Evolutionary conservation across 2,888 invertebrate genomes (phyloP).

Genomic region (Meloe dianella): DNA sequence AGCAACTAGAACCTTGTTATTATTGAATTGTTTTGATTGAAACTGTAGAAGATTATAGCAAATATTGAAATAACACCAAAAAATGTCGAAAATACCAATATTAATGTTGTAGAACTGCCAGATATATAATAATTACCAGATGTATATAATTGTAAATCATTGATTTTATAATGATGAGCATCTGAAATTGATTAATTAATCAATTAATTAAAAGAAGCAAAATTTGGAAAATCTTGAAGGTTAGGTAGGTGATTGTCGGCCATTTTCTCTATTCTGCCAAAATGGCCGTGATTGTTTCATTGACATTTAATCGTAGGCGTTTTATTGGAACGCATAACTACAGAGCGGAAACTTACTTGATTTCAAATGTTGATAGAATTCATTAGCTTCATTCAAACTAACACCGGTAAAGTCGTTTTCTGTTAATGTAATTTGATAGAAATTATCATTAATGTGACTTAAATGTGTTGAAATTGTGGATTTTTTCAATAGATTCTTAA

Average conservation of each 20-base stretch:
- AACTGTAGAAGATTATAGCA: slow-evolving; percentile 23
- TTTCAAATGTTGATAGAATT: slow-evolving; percentile 24
- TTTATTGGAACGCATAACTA: too few species aligned
- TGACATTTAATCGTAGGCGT: too few species aligned
- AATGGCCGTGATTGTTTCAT: too few species aligned
- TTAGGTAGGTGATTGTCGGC: too few species aligned
- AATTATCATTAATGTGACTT: slow-evolving; percentile 39
- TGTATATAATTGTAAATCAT: slow-evolving; percentile 13
- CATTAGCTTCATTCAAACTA: slow-evolving; percentile 39
- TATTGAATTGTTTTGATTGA: slow-evolving; percentile 7
- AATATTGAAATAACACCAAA: slow-evolving; percentile 22
- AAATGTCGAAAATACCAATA: slow-evolving; percentile 13
- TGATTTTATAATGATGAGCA: background rate
- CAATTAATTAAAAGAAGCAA: background rate
- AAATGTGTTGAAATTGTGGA: slow-evolving; percentile 40
- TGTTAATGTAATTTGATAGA: slow-evolving; percentile 44
- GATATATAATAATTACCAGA: slow-evolving; percentile 14
- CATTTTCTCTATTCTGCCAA: too few species aligned
- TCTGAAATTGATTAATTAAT: background rate
- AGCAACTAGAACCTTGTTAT: background rate
- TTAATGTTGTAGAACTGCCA: background rate
- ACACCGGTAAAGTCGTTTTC: slow-evolving; percentile 45
- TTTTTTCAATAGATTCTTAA: slow-evolving; percentile 34
- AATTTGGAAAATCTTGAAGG: too few species aligned
- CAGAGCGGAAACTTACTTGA: background rate